Base-by-base conservation (phyloP, 2,113 vertebrate species). In the Caracal caracal region DNA sequence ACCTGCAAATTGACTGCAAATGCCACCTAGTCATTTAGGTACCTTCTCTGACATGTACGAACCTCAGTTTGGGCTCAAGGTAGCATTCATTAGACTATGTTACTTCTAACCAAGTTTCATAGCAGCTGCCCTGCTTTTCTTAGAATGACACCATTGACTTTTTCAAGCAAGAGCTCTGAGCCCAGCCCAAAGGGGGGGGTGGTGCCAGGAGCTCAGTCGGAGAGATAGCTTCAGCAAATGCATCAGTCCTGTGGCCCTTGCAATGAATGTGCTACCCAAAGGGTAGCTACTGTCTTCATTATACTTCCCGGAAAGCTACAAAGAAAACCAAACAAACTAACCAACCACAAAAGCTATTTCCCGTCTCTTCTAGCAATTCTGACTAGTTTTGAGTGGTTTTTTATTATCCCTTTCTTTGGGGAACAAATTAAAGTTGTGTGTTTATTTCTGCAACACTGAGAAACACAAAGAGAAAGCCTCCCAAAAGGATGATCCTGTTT, bases 401-500 rank as follows among this genome's bases (percentile, higher is more conserved):
- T 87, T 88, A 95, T 95, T 85, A 89, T 92, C 66, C 59, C 61
- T 75, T 93, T 80, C 85, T 90, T 95, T 91, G 89, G 96, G 75
- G 90, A 97, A 97, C 87, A 95, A 96, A 96, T 95, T 95, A 95
- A 93, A 95, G 80, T 78, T 91, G 40, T 81, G 51, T 96, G 70
- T 94, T 96, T 93, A 96, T 96, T 97, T 97, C 94, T 92, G 90
- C 59, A 92, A 87, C 59, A 49, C 10, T 87, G 75, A 89, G 73
- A 95, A 97, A 96, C 86, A 66, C 87, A 90, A 90, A 93, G 63
- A 84, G 43, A 90, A 93, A 92, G 16, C 30, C 40, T 89, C 92
- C 86, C 63, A 0, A 90, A 92, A 85, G 87, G 56, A 84, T 26
- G 51, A 35, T 88, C 86, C 30, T 35, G 6, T 87, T 96, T 91